phyloP scores from a whole-genome alignment of 2,888 invertebrate species.

The Cistogaster globosa region DNA sequence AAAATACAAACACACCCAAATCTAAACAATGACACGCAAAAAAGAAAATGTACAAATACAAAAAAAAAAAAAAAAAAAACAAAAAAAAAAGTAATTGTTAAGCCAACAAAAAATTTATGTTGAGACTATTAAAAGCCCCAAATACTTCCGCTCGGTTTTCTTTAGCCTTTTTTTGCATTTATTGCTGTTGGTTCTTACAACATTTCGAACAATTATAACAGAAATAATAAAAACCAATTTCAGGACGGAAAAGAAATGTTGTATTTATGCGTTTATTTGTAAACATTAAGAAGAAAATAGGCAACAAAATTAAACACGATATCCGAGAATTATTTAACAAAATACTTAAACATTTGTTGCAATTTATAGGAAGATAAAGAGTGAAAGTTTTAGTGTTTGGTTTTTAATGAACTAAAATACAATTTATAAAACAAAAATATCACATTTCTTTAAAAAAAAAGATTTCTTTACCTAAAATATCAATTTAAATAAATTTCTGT shows the following conservation, averaged over 20 bases:
- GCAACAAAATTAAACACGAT: not conserved
- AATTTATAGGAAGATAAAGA: no score
- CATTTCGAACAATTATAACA: slow-evolving; percentile 13
- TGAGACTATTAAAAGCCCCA: not conserved
- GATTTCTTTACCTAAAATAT: no score
- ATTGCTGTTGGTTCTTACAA: not conserved
- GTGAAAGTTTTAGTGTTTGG: no score
- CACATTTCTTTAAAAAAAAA: no score
- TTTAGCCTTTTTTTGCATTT: not conserved
- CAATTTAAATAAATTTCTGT: no score
- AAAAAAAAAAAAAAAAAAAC: no score
- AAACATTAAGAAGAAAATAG: slow-evolving; percentile 1
- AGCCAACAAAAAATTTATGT: not conserved
- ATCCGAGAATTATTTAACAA: not conserved
- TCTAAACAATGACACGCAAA: slow-evolving; percentile 30
- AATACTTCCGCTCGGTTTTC: slow-evolving; percentile 56
- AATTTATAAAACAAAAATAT: no score
- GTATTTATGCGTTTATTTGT: slow-evolving; percentile 56
- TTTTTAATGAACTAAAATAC: no score
- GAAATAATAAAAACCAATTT: not conserved
- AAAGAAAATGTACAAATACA: slow-evolving; percentile 1
- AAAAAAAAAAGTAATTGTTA: not conserved
- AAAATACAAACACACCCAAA: slow-evolving; percentile 12
- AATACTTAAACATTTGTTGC: no score
- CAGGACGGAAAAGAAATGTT: not conserved